Base-by-base conservation (phyloP, 1,140 invertebrate species). In the Aplysia californica region DNA sequence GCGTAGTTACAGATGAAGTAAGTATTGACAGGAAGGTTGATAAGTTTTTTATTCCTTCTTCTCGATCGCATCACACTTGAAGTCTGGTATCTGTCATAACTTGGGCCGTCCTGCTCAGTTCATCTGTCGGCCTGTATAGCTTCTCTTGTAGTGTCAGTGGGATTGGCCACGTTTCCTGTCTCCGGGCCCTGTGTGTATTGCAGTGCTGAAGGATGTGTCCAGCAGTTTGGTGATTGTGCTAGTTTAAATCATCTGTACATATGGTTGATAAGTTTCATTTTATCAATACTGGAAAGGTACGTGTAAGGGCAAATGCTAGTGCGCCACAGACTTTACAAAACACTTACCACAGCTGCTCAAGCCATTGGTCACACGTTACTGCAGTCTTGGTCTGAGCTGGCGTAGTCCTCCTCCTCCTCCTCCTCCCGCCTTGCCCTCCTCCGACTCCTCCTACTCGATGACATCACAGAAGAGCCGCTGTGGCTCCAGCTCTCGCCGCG, bases 351-450 rank as follows among this genome's bases (percentile, higher is more conserved):
- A 44, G 3, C 3, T 31, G 23, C 18, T 23, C 20, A n/a, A n/a
- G n/a, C n/a, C n/a, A n/a, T n/a, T n/a, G n/a, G n/a, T 72, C 70
- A 72, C 35, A 61, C 70, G 6, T 61, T 38, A 29, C 70, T 72
- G 26, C 20, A 2, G 20, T 72, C 70, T n/a, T 61, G 35, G 31
- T 72, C 70, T 59, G 70, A 72, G 56, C 56, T 72, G 39, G 44
- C 2, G 3, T 72, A 41, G 18, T 20, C 50, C 21, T 35, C 50
- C 6, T 58, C 68, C 31, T 71, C 70, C 1, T 33, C 21, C 35
- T 61, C 55, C 15, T 23, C 39, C n/a, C n/a, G 38, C 10, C 15
- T 23, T 18, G 41, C 26, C 15, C 70, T 72, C n/a, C 55, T n/a
- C 4, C 35, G 31, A 33, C 56, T 61, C 3, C 56, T 31, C 10